These are phyloP conservation scores for Chionodraco myersi DNA, from an alignment of 2,113 vertebrate species.

Conservation along the genomic window DNA sequence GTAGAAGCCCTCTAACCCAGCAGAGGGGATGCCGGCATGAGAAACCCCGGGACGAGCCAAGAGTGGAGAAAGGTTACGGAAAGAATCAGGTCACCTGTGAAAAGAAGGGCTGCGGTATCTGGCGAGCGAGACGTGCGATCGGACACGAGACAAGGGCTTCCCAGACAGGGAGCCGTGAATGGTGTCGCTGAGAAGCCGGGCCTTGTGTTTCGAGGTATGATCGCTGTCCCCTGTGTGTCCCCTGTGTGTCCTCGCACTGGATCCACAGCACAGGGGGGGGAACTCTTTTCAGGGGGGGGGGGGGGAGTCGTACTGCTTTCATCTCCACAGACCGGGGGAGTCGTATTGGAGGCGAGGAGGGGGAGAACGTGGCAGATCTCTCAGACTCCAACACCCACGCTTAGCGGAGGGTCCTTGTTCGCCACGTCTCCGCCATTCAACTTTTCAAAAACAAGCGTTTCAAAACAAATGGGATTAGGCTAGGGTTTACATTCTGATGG, in stretches of 20 bases:
- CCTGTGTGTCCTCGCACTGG: constrained; percentile 60
- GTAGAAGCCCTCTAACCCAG: neutral
- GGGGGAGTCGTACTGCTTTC: neutral
- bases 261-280: constrained; percentile 52
- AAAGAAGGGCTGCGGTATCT: constrained; percentile 82
- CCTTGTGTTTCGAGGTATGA: constrained; percentile 81
- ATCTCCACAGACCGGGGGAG: constrained; percentile 63
- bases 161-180: constrained; percentile 79
- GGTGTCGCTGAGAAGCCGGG: constrained; percentile 75
- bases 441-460: constrained; percentile 68
- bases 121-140: constrained; percentile 70
- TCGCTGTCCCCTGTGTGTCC: constrained; percentile 69
- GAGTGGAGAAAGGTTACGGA: constrained; percentile 75
- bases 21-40: constrained; percentile 43
- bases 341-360: constrained; percentile 52
- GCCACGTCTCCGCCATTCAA: constrained; percentile 44
- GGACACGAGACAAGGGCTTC: constrained; percentile 79
- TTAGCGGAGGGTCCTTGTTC: constrained; percentile 39
- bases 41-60: constrained; percentile 65
- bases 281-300: constrained; percentile 45
- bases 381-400: constrained; percentile 62
- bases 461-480: constrained; percentile 74
- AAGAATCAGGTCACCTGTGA: constrained; percentile 83
- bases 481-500: constrained; percentile 66
- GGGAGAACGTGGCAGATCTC: constrained; percentile 58